phyloP scores from a whole-genome alignment of 2,888 invertebrate genomes.

The Shargacucullia verbasci region DNA sequence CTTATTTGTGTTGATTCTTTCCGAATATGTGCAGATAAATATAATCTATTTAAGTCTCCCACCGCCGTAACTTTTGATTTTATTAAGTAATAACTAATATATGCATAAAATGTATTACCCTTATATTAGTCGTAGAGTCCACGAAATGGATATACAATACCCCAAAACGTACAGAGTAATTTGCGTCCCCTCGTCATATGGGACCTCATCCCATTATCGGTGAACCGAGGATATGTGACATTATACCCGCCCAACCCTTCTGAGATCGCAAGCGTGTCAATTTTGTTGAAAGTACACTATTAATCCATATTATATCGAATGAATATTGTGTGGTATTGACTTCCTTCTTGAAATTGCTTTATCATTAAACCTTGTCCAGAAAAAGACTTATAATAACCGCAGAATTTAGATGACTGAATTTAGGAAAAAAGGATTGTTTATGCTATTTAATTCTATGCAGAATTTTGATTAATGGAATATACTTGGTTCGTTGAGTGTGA shows the following conservation, averaged over 20 bases:
- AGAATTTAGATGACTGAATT: not conserved
- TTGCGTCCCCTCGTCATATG: not conserved
- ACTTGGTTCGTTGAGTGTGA: too few relatives aligned
- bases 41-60: too few relatives aligned
- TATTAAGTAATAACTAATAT: too few relatives aligned
- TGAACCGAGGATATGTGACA: slow-evolving; percentile 1
- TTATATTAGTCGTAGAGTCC: not conserved
- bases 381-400: not conserved
- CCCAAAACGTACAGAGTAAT: not conserved
- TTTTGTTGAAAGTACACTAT: not conserved
- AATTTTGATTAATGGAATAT: too few relatives aligned
- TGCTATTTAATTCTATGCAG: too few relatives aligned
- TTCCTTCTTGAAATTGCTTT: not conserved
- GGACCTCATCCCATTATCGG: not conserved
- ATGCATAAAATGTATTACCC: not conserved
- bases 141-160: not conserved
- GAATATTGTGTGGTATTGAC: not conserved
- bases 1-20: too few relatives aligned
- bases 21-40: too few relatives aligned
- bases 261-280: slow-evolving; percentile 5
- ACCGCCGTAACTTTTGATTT: too few relatives aligned
- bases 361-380: not conserved
- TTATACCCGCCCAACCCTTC: slow-evolving; percentile 12
- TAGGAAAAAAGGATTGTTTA: not conserved
- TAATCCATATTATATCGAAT: not conserved